Base-by-base conservation (phyloP, 1,140 invertebrate species). In the Aphelinus certus region DNA sequence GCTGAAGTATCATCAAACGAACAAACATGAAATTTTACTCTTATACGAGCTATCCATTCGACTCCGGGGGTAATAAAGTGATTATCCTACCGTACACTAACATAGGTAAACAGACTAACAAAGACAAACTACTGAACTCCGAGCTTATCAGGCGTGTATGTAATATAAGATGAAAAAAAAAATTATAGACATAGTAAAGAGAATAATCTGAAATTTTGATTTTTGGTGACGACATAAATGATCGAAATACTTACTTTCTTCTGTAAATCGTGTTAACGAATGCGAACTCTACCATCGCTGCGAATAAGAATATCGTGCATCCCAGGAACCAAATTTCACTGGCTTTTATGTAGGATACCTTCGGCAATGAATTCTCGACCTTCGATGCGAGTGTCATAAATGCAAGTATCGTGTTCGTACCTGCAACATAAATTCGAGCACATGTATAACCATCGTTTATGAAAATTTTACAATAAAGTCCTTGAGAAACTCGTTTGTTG, bases 331-430 rank as follows among this genome's bases (percentile, higher is more conserved):
- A 96, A 63, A 96, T 93, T 85, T 96, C 95, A 73, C 95, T 94
- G 0, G 95, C 94, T 87, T 96, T 95, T n/a, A 96, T 94, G 77
- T 96, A 96, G 10, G 95, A 96, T 1, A 96, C 94, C 84, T 96
- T 96, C 0, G 95, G 95, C 60, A 96, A 85, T 4, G 93, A 94
- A 85, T 95, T 95, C 51, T 93, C 94, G 77, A 94, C 92, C 61
- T 94, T 94, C 1, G 93, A 94, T 49, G 94, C 95, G 62, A 95
- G 87, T 3, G 95, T 96, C 79, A 96, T 96, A 76, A 96, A 95
- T 7, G 95, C 94, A 62, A 96, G 87, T 90, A 96, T 93, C 2
- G 94, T 95, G 76, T 93, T 94, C 10, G 94, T 95, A 45, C 94
- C 93, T 94, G 81, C 72, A 88, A 83, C 55, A 26, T 26, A 26